A percentile compares a stretch with the other conserved stretches of the same genome.
These are phyloP conservation scores for Phoeniculus purpureus DNA, from an alignment of 2,797 vertebrate genomes.

Conservation along the genomic window DNA sequence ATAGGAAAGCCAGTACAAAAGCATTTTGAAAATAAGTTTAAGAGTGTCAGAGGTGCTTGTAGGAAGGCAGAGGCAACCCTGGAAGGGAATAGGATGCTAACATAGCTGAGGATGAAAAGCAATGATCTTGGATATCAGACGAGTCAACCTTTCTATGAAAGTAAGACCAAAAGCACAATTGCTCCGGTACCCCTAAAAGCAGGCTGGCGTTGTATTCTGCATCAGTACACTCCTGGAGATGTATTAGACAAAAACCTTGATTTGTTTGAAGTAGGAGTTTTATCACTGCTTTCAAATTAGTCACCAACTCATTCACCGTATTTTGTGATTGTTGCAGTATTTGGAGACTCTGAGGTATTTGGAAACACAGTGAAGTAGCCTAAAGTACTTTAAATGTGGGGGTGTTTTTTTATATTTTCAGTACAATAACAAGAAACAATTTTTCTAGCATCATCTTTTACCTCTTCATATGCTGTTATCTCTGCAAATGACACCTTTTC, in stretches of 20 bases:
- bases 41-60: neutral
- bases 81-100: neutral
- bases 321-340: neutral
- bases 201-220: neutral
- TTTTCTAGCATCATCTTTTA: neutral
- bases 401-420: neutral
- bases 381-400: neutral
- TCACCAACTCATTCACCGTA: neutral
- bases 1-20: neutral
- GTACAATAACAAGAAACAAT: neutral
- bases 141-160: neutral
- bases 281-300: neutral
- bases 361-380: neutral
- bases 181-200: neutral
- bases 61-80: neutral
- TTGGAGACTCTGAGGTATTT: neutral
- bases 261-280: neutral
- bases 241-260: neutral
- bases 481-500: neutral
- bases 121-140: neutral
- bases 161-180: neutral
- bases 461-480: neutral
- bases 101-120: neutral
- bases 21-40: neutral
- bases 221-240: neutral